phyloP scores from a whole-genome alignment of 2,888 invertebrate species.

The Yponomeuta cagnagella region DNA sequence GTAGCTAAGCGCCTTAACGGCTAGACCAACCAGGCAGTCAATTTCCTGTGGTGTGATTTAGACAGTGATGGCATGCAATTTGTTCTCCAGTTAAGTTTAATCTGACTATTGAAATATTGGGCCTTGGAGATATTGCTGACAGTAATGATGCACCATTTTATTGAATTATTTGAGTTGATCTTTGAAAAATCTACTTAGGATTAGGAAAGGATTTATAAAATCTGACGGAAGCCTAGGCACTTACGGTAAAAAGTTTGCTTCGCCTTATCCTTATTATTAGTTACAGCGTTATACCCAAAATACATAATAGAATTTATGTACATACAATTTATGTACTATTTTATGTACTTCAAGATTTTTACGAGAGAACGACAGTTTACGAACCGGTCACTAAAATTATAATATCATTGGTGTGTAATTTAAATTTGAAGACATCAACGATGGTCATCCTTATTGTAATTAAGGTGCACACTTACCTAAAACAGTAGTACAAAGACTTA shows the following conservation, averaged over 20 bases:
- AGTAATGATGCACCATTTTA: background rate
- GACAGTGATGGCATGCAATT: too few relatives aligned
- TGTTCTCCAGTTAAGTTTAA: too few relatives aligned
- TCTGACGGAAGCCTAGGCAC: slow-evolving; percentile 55
- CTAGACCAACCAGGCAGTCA: too few relatives aligned
- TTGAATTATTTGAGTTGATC: background rate
- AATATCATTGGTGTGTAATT: background rate
- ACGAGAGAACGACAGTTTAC: background rate
- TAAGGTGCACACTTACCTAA: background rate
- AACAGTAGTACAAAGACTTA: background rate
- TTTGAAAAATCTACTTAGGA: slow-evolving; percentile 1
- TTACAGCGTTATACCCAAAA: background rate
- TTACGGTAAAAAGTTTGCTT: slow-evolving; percentile 46
- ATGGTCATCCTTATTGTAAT: background rate
- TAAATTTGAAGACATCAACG: background rate
- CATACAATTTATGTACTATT: background rate
- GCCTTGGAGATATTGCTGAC: too few relatives aligned
- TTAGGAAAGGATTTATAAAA: background rate
- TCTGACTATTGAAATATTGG: too few relatives aligned
- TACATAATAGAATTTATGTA: background rate
- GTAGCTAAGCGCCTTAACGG: too few relatives aligned
- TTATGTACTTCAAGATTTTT: background rate
- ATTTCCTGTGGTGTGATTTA: too few relatives aligned
- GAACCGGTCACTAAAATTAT: background rate
- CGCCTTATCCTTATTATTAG: background rate